Percentiles rank a stretch among this genome's conserved stretches.
These are phyloP conservation scores for Lepus americanus DNA, from an alignment of 2,113 vertebrate species.

Conservation along the genomic window DNA sequence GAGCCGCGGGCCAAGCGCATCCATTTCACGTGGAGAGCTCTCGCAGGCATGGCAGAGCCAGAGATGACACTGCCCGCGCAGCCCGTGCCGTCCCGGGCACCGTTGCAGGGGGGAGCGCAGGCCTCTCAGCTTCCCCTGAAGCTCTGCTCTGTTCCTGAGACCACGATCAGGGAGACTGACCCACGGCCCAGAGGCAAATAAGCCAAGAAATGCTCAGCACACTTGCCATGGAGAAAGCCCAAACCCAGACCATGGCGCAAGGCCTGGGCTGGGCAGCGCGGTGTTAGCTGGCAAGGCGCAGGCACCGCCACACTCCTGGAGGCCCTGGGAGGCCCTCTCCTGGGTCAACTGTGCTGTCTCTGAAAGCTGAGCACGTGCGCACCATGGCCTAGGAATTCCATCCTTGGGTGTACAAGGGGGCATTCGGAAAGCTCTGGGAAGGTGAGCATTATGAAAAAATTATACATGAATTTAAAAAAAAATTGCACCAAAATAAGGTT, in stretches of 20 bases:
- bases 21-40: neutral
- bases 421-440: no score
- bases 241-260: neutral
- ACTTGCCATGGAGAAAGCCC: neutral
- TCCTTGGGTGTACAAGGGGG: no score
- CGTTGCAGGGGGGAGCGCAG: neutral
- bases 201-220: neutral
- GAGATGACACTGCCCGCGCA: neutral
- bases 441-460: no score
- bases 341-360: neutral
- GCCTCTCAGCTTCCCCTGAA: neutral
- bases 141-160: neutral
- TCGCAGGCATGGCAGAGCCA: neutral
- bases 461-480: no score
- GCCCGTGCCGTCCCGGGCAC: no score
- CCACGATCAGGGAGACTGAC: neutral
- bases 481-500: no score
- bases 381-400: neutral
- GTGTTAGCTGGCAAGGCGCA: neutral
- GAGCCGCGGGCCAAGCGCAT: neutral
- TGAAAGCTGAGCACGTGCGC: neutral
- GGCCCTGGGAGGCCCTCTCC: rapidly evolving
- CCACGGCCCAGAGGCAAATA: neutral
- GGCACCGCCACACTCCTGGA: neutral
- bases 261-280: no score